phyloP scores from a whole-genome alignment of 2,888 invertebrate species.

The Antitype chi region DNA sequence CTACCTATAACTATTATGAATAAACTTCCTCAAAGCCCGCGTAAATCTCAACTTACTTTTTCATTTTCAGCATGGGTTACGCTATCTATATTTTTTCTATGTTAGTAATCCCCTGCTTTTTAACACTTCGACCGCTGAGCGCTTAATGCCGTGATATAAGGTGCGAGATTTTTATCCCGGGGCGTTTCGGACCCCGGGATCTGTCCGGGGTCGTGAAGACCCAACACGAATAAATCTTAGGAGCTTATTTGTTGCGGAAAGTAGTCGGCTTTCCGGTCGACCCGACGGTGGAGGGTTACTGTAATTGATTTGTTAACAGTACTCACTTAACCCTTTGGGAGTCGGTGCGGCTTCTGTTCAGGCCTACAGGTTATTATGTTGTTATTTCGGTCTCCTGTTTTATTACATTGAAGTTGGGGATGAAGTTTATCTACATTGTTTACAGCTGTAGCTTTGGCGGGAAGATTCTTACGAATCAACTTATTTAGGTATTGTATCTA shows the following conservation, averaged over 20 bases:
- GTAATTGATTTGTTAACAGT: slow-evolving; percentile 73
- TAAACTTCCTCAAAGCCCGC: slow-evolving; percentile 8
- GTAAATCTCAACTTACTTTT: slow-evolving; percentile 47
- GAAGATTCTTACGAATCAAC: neutral
- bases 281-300: slow-evolving; percentile 55
- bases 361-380: slow-evolving; percentile 49
- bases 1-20: slow-evolving; percentile 27
- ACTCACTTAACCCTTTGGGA: slow-evolving; percentile 65
- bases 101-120: slow-evolving; percentile 55
- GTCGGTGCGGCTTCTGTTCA: slow-evolving; percentile 24
- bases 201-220: slow-evolving; percentile 48
- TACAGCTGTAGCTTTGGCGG: neutral
- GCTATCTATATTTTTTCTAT: slow-evolving; percentile 43
- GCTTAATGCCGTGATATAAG: slow-evolving; percentile 76
- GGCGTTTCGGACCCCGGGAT: slow-evolving; percentile 56
- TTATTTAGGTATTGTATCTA: neutral
- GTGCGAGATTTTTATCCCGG: slow-evolving; percentile 72
- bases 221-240: slow-evolving; percentile 74
- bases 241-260: slow-evolving; percentile 78
- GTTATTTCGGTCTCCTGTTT: slow-evolving; percentile 31
- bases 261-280: slow-evolving; percentile 65
- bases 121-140: slow-evolving; percentile 66
- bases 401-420: slow-evolving; percentile 24
- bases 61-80: slow-evolving; percentile 27
- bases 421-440: neutral